Evolutionary conservation across 1,140 invertebrate genomes (phyloP).

Genomic region (silkworm (Bombyx mori)): ASM3026992v2 NC_085127.1:9575501-9576000

Average conservation of each 20-base stretch:
- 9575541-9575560: constrained; percentile 23
- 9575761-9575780: constrained; percentile 43
- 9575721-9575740: background rate
- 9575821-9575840: constrained; percentile 54
- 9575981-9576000: no score
- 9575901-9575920: constrained; percentile 71
- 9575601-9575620: background rate
- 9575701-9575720: background rate
- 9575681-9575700: constrained; percentile 1
- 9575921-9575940: constrained; percentile 56
- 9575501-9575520: constrained; percentile 54
- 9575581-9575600: background rate
- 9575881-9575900: constrained; percentile 68
- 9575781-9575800: constrained; percentile 31
- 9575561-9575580: constrained; percentile 11
- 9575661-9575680: background rate
- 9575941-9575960: constrained; percentile 25
- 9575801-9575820: constrained; percentile 32
- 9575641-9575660: constrained; percentile 4
- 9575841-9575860: constrained; percentile 63
- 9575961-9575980: no score
- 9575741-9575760: constrained; percentile 55
- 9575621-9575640: background rate
- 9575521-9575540: constrained; percentile 14
- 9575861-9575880: constrained; percentile 47